Conservation (phyloP, 30 jellyfish, hydroid and myxozoan genomes). For the Euphysa ruthae region DNA sequence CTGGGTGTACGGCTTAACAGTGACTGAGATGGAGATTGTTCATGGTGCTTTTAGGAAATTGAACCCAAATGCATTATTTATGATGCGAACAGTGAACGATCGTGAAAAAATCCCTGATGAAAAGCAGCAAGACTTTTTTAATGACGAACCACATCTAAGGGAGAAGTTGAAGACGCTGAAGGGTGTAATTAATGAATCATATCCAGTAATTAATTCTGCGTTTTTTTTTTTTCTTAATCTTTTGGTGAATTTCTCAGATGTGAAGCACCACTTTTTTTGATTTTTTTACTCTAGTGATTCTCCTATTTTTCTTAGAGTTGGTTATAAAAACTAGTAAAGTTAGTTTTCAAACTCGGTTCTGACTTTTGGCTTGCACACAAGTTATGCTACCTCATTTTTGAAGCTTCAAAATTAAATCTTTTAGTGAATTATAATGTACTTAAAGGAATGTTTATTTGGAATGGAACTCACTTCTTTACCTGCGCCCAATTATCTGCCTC, state of each 20-base stretch:
- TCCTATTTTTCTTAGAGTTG: background rate
- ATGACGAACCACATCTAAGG: slow-evolving; percentile 20
- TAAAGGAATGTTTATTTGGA: too few species aligned
- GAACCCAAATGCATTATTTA: slow-evolving; percentile 55
- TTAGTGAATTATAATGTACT: too few species aligned
- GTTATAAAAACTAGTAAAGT: background rate
- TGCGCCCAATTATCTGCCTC: too few species aligned
- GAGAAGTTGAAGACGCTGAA: slow-evolving; percentile 29
- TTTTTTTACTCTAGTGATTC: background rate
- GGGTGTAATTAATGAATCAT: slow-evolving; percentile 19
- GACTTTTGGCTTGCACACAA: too few species aligned
- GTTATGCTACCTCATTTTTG: too few species aligned
- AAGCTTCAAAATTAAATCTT: too few species aligned
- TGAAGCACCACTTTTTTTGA: too few species aligned
- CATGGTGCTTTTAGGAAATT: slow-evolving; percentile 57
- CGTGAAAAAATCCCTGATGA: slow-evolving; percentile 41
- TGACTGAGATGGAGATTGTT: slow-evolving; percentile 61
- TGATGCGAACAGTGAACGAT: slow-evolving; percentile 38
- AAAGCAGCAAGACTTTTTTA: slow-evolving; percentile 18
- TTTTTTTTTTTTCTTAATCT: too few species aligned
- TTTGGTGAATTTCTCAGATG: too few species aligned
- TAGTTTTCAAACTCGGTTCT: too few species aligned
- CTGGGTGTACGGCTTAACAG: slow-evolving; percentile 63
- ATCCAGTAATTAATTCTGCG: slow-evolving; percentile 44
- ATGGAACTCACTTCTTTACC: too few species aligned